Base-by-base conservation (phyloP, 2,797 vertebrate species). In the Geotrypetes seraphini region DNA sequence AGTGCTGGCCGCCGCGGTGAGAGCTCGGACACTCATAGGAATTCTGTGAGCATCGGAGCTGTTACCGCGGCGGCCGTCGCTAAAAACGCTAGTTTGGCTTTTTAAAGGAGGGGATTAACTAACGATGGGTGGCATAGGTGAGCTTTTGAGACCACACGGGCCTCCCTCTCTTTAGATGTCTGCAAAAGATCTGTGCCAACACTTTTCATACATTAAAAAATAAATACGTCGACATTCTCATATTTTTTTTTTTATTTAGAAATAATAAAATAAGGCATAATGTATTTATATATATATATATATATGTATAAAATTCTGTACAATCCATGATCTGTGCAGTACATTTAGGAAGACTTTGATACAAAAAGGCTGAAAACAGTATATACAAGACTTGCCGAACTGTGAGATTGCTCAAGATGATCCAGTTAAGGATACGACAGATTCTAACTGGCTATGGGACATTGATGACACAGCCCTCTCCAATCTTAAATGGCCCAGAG, bases 211-310 rank as follows among this genome's bases (percentile, higher is more conserved):
- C n/a, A n/a, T n/a, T n/a, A n/a, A n/a, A n/a, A n/a, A 10, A 23
- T 22, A 23, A 22, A 23, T 7, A 10, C 27, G 19, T 32, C 21
- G 15, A 21, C 30, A 37, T 16, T 20, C 31, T 35, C 26, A 49
- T 35, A 38, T 50, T 68, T 59, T 55, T 49, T 32, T 53, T 90
- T 95, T 97, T 96, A 94, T 95, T 97, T 89, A 91, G 92, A 95
- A 87, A 87, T 86, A 92, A 93, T 90, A 93, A 89, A 90, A 96
- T 91, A 91, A 85, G 79, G 91, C 89, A 84, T 85, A 91, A 85
- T 79, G 91, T 89, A 84, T 85, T n/a, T n/a, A n/a, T n/a, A n/a
- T n/a, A n/a, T n/a, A n/a, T n/a, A n/a, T n/a, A n/a, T 63, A 72
- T 65, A 63, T 68, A 78, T 81, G 81, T 87, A 91, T 92, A 95